Evolutionary conservation across 2,113 vertebrate species (phyloP).

Genomic region (Cheirogaleus medius): DNA sequence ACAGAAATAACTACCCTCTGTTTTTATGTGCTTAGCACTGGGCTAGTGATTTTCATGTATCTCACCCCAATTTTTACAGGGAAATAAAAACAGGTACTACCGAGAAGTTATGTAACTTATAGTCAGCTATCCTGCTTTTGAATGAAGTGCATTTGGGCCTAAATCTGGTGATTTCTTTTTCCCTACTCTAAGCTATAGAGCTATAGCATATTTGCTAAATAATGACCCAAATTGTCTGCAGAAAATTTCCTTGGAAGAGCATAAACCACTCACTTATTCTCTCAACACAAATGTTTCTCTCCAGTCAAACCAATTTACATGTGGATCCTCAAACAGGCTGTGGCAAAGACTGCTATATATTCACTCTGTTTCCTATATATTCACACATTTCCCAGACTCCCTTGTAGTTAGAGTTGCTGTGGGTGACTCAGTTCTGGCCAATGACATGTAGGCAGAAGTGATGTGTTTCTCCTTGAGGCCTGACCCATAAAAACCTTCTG

Average conservation of each 20-base stretch:
- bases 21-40: neutral
- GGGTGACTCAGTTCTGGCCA: constrained; percentile 9
- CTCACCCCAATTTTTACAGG: neutral
- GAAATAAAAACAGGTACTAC: neutral
- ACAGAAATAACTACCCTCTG: neutral
- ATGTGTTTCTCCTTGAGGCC: neutral
- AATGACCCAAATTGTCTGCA: neutral
- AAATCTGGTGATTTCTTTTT: neutral
- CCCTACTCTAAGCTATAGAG: neutral
- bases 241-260: constrained; percentile 37
- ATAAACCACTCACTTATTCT: constrained; percentile 22
- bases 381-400: neutral
- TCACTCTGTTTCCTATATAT: neutral
- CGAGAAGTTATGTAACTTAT: neutral
- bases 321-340: neutral
- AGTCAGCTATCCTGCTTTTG: neutral
- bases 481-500: neutral
- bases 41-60: neutral
- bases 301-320: neutral
- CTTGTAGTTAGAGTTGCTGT: neutral
- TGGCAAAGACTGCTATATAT: neutral
- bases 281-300: neutral
- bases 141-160: neutral
- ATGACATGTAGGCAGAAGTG: neutral
- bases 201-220: constrained; percentile 1